Base-by-base conservation (phyloP, 2,113 vertebrate genomes). In the crab-eating macaque (Macaca fascicularis) region DNA sequence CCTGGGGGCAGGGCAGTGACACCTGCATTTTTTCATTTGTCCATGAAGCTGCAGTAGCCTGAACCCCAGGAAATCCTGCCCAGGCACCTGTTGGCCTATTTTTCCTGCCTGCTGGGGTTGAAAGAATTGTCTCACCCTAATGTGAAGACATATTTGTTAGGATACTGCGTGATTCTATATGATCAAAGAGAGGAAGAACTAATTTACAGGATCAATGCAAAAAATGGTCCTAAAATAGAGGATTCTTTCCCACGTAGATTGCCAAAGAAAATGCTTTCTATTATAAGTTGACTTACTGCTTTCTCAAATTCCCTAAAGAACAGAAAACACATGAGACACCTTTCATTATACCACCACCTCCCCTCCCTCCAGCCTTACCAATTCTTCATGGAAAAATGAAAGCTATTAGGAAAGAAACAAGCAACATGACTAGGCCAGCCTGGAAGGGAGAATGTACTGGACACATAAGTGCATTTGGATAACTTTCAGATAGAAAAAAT, bases 21-120 rank as follows among this genome's bases (percentile, higher is more conserved):
- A 93, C 57, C 97, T 89, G 84, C 50, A 82, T 59, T 86, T 89
- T 89, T 74, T 92, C 91, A 83, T 70, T 76, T 94, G 6, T 89
- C 64, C 48, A 72, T 61, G 61, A 97, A 89, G 52, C 81, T 90
- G 6, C 35, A 38, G 8, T 19, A 52, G 59, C 20, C 40, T 27
- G 12, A 84, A 57, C 67, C 45, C 87, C 88, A 90, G 85, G 72
- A 95, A 70, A 80, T 70, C n/a, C 74, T 69, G 76, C 55, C 74
- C 40, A 0, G 0, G 61, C 0, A 30, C 38, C 52, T 22, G 10
- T 16, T 85, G 83, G 85, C 40, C 45, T 43, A 4, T 88, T 76
- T 81, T 64, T 70, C 64, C 89, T 87, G 59, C 35, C 90, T 92
- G 78, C 87, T 95, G 25, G 57, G 22, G 10, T 20, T 38, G 27